Conservation (phyloP, 1,140 invertebrate genomes). For the Hormaphis cornu region DNA sequence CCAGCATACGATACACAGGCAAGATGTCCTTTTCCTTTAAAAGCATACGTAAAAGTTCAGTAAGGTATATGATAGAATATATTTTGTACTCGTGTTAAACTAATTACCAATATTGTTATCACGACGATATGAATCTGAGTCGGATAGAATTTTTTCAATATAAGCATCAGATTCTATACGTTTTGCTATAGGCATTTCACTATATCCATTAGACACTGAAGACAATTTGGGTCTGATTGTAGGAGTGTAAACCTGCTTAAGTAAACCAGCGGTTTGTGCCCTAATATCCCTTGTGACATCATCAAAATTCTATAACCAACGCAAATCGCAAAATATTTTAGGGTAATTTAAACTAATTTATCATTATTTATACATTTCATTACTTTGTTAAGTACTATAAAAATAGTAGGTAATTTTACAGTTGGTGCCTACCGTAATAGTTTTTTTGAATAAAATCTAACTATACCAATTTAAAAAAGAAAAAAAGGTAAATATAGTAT, state of each 20-base stretch:
- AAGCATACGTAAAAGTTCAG: not conserved
- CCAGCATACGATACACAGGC: slow-evolving; percentile 68
- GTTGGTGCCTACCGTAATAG: no score
- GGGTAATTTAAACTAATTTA: no score
- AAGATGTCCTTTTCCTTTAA: slow-evolving; percentile 51
- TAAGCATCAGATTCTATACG: slow-evolving; percentile 26
- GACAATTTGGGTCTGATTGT: slow-evolving; percentile 39
- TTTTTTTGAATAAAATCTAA: no score
- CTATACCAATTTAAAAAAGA: no score
- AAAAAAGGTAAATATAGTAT: no score
- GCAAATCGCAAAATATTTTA: no score
- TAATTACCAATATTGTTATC: slow-evolving; percentile 14
- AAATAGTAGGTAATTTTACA: no score
- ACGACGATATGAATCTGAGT: slow-evolving; percentile 4
- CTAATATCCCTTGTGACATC: slow-evolving; percentile 68
- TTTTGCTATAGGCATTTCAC: slow-evolving; percentile 3
- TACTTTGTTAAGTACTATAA: no score
- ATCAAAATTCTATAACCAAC: slow-evolving; percentile 65
- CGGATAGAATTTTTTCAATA: slow-evolving; percentile 20
- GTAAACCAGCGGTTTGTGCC: slow-evolving; percentile 60
- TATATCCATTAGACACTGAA: slow-evolving; percentile 6
- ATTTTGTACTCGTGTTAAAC: not conserved
- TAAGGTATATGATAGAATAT: not conserved
- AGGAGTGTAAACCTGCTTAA: slow-evolving; percentile 60
- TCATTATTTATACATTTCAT: no score